A percentile compares a stretch with the other conserved stretches of the same genome.
Conservation (phyloP, 2,888 invertebrate genomes). For the Athripsodes cinereus region DNA sequence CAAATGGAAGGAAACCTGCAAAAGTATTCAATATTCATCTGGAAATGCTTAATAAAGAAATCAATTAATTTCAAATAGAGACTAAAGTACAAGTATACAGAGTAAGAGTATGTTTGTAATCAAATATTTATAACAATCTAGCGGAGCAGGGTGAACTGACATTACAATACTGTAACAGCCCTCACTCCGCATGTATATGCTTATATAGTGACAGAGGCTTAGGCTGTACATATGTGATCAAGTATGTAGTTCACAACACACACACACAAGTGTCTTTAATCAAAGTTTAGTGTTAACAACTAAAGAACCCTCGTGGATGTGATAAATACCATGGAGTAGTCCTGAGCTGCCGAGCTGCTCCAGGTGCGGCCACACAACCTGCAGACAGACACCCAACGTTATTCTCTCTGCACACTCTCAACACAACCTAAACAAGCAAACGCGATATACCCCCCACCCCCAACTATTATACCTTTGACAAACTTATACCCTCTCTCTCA, state of each 20-base stretch:
- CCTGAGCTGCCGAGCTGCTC: slow-evolving; percentile 36
- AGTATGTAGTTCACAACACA: background rate
- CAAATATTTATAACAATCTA: background rate
- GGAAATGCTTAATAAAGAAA: slow-evolving; percentile 37
- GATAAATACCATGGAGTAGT: slow-evolving; percentile 45
- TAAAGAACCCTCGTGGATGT: slow-evolving; percentile 26
- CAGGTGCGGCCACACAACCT: slow-evolving; percentile 50
- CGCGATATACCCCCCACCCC: slow-evolving; percentile 41
- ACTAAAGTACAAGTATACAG: too few relatives aligned
- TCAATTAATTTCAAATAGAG: slow-evolving; percentile 30
- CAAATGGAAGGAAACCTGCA: slow-evolving; percentile 47
- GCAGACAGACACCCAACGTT: slow-evolving; percentile 53
- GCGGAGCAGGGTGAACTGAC: background rate
- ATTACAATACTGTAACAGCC: too few relatives aligned
- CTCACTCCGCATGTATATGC: too few relatives aligned
- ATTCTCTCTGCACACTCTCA: slow-evolving; percentile 30
- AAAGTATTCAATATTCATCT: slow-evolving; percentile 36
- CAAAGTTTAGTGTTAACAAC: slow-evolving; percentile 44
- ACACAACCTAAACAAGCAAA: slow-evolving; percentile 30
- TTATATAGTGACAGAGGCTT: background rate
- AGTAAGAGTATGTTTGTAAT: background rate
- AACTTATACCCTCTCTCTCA: background rate
- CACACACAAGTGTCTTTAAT: background rate
- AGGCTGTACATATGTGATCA: slow-evolving; percentile 27
- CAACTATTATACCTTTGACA: slow-evolving; percentile 13